A percentile compares a stretch with the other conserved stretches of the same genome.
Conservation (phyloP, 2,113 vertebrate species). For the Sorex araneus region DNA sequence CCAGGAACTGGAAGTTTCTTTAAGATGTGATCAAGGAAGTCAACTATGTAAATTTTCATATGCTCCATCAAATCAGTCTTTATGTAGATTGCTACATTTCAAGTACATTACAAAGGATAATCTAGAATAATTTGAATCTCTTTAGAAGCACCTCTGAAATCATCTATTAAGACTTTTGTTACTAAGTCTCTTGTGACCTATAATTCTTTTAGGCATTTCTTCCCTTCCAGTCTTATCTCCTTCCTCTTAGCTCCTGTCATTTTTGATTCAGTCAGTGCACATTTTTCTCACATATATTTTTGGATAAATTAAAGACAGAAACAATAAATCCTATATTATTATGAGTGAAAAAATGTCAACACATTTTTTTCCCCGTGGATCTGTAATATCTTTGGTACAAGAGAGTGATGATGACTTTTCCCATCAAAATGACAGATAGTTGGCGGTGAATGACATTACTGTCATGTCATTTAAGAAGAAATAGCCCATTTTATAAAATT, state of each 20-base stretch:
- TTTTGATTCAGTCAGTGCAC: neutral
- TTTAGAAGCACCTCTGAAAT: neutral
- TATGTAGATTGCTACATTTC: neutral
- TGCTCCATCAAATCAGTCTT: neutral
- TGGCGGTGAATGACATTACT: constrained; percentile 57
- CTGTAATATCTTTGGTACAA: constrained; percentile 61
- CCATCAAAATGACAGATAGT: constrained; percentile 66
- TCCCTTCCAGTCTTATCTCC: neutral
- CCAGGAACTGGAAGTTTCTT: neutral
- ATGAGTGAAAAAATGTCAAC: constrained; percentile 79
- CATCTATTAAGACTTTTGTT: neutral
- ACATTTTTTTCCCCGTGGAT: constrained; percentile 49
- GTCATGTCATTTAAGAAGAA: constrained; percentile 63
- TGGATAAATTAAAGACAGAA: constrained; percentile 70
- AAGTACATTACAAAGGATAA: neutral
- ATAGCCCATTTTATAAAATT: constrained; percentile 66
- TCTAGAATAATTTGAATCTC: neutral
- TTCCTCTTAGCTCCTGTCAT: constrained; percentile 2
- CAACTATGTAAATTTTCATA: neutral
- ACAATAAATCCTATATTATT: constrained; percentile 67
- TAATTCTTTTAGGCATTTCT: neutral
- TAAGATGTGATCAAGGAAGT: neutral
- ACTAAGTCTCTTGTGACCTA: neutral
- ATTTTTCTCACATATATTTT: constrained; percentile 67
- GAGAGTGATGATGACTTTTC: constrained; percentile 58